Evolutionary conservation across 2,113 vertebrate genomes (phyloP).

Genomic region (Megalops atlanticus): DNA sequence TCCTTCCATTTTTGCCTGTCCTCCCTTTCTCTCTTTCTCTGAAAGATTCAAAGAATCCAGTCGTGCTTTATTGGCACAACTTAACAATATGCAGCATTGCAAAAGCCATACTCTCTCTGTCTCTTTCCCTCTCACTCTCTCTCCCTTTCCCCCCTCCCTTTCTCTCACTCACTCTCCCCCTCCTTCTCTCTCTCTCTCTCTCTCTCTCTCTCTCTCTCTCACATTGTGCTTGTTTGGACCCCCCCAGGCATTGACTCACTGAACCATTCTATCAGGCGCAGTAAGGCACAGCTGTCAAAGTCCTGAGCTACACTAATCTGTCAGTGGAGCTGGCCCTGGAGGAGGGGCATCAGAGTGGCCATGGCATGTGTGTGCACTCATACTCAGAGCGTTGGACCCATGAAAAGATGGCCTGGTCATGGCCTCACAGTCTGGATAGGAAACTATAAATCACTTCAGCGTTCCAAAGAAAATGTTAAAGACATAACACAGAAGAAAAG

Average conservation of each 20-base stretch:
- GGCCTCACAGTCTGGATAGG: background rate
- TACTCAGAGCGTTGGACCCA: background rate
- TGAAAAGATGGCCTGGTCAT: background rate
- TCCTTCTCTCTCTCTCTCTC: background rate
- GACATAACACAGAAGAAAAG: background rate
- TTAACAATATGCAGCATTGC: too few relatives aligned
- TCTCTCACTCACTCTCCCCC: background rate
- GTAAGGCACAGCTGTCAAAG: constrained; percentile 13
- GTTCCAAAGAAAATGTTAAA: background rate
- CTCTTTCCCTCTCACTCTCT: background rate
- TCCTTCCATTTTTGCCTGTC: too few relatives aligned
- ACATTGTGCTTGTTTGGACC: background rate
- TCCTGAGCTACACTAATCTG: background rate
- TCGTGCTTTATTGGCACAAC: too few relatives aligned
- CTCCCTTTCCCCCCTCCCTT: background rate
- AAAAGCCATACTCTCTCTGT: background rate
- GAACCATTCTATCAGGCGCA: constrained; percentile 12
- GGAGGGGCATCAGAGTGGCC: background rate
- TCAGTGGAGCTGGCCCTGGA: background rate
- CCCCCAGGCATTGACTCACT: background rate
- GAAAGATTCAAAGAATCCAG: too few relatives aligned
- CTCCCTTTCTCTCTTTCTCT: too few relatives aligned
- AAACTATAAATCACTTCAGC: background rate
- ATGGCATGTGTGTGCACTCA: background rate
- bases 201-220: background rate